A percentile compares a stretch with the other conserved stretches of the same genome.
Evolutionary conservation across 2,888 invertebrate species (phyloP).

Genomic region (Agriopis leucophaearia): DNA sequence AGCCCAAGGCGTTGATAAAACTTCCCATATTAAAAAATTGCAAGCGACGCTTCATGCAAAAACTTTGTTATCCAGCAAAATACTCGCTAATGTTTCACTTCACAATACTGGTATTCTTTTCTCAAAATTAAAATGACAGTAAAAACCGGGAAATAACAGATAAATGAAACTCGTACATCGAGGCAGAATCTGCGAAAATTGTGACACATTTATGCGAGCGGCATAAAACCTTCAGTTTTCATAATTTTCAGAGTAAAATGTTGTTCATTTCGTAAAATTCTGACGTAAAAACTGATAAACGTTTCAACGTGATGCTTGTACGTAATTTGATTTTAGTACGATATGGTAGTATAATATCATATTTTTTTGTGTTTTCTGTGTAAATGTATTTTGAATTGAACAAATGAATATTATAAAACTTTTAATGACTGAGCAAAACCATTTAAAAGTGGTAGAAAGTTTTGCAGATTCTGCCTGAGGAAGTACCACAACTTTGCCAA

Average conservation of each 20-base stretch:
- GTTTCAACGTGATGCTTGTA: conserved; percentile 18
- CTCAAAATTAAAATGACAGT: background rate
- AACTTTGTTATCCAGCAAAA: background rate
- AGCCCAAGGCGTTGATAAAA: too few species aligned
- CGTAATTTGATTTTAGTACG: background rate
- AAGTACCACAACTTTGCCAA: too few species aligned
- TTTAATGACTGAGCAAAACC: too few species aligned
- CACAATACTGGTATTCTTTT: background rate
- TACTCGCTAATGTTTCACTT: background rate
- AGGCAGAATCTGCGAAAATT: conserved; percentile 9
- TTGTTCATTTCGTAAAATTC: conserved; percentile 20
- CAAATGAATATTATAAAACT: too few species aligned
- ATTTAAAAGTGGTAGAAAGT: too few species aligned
- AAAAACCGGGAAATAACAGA: conserved; percentile 4
- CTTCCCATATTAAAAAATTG: background rate
- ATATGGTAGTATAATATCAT: background rate
- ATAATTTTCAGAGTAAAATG: conserved; percentile 25
- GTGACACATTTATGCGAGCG: conserved; percentile 17
- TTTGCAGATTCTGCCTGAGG: too few species aligned
- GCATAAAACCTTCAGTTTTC: conserved; percentile 27
- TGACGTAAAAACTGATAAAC: conserved; percentile 26
- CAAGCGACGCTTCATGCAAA: background rate
- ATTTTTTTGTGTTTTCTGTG: too few species aligned
- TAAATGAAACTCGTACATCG: conserved; percentile 1
- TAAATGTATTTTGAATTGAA: too few species aligned